Base-by-base conservation (phyloP, 2,888 invertebrate genomes). In the Crioceris asparagi region DNA sequence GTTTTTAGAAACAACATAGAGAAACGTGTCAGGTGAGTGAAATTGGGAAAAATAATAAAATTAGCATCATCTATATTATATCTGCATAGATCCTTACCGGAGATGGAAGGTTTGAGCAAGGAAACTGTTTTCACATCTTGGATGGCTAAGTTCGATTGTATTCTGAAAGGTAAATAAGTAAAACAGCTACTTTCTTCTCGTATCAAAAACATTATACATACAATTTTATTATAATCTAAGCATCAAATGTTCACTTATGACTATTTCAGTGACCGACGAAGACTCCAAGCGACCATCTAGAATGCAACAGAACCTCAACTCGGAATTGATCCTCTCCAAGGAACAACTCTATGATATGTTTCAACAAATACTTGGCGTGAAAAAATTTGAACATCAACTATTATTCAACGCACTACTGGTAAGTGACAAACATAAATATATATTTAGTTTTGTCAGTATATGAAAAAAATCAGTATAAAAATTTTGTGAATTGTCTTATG, bases 311-410 rank as follows among this genome's bases (percentile, higher is more conserved):
- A 87, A 90, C 46, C 72, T 85, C 56, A 96, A 86, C 68, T 91
- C 87, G 34, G 96, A 96, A 66, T 74, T 88, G 52, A 92, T 97
- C 59, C 75, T 97, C 51, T 92, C 93, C 54, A 99, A 99, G 69
- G 98, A 99, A 62, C 98, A 99, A 64, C 77, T 99, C 8, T 99
- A 94, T 68, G 98, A 99, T 66, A 96, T 98, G 93, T 99, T 98
- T 67, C 98, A 99, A 67, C 96, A 96, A 68, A 94, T 99, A 52
- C 72, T 99, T 44, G 86, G 86, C 36, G 90, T 99, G 36, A 98
- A 98, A 72, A 99, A 99, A 67, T 99, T 98, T 65, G 98, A 99
- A 67, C 98, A 99, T 68, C 98, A 98, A 70, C 79, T 98, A 55
- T 77, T 98, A 43, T 99, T 92, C 71, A 99, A 98, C 72, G 96